Evolutionary conservation across 2,888 invertebrate genomes (phyloP), one percentile per base, ranked within the genome.

Genomic region (Nemoura dubitans): DNA sequence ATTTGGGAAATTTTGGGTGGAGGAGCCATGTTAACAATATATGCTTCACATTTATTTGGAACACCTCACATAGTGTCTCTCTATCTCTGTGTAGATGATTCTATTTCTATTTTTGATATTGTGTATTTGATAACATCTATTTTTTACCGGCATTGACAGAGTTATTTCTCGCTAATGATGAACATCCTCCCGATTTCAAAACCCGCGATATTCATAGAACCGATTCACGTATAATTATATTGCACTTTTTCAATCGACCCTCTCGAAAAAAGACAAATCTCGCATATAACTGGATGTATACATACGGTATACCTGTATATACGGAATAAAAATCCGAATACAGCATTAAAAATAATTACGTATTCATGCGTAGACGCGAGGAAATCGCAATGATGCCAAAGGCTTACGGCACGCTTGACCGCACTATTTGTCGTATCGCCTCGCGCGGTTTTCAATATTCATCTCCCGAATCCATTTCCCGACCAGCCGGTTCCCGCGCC

Each of bases 381-480:
- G 59, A 59, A 59, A 59, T 59, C 16, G 59, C 59, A 59, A 59
- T 59, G 6, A 59, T 59, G 59, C 16, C 59, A 59, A 21, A 59
- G 59, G 59, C 59, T 59, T 59, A 59, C 16, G 59, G 6, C 59
- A 59, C 59, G 59, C 16, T 59, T 59, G 59, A 59, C 59, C 59
- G 59, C 3, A 59, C 21, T 59, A 59, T 59, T 59, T 59, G 59
- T 59, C 59, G 21, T 59, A 59, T 59, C 59, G 59, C 59, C 59
- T 59, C 2, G 6, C 59, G 14, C 2, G 1, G 2, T 27, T 78
- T 78, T 78, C 78, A 78, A 78, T 78, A 78, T 78, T 78, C 78
- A 78, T 78, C 78, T 78, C 25, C 25, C 59, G 59, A 59, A 59
- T 59, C 59, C 21, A 21, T 59, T 21, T 59, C 59, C 86, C n/a